Evolutionary conservation across 64 coral and sea anemone genomes (phyloP), one percentile per base, ranked within the genome.

Genomic region (Montipora sp.): DNA sequence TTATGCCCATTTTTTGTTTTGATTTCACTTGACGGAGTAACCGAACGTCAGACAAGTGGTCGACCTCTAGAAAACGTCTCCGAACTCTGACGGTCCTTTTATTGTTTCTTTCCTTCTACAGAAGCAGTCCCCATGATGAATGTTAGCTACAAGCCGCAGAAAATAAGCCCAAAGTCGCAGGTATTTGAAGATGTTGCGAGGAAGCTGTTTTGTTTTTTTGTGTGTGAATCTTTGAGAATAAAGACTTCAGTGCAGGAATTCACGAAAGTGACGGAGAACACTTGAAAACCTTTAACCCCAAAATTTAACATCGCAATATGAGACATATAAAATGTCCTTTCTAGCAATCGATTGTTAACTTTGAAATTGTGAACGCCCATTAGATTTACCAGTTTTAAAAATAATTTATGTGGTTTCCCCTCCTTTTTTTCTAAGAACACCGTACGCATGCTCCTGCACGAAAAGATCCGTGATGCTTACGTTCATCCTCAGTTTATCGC

Each of bases 61-160:
- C 1, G 0, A 36, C 36, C 36, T 36, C 1, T 36, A 36, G 36
- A 36, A 36, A 11, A 57, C 6, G 11, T 57, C 53, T 57, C 11
- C 11, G 53, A 57, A 8, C 53, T 57, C 11, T 57, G 11, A 57
- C 53, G 11, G 6, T 63, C 14, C 3, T 63, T 63, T 12, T 4
- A 71, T 5, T 59, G 7, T 77, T 49, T 46, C 8, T n/a, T 83
- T 16, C 19, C 51, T 48, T 84, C 76, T 19, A 58, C 77, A 98
- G 96, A 93, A 88, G 82, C 95, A 90, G 92, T 98, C 10, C 96
- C 96, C 7, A 16, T 89, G 61, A 74, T 98, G 71, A 98, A 98
- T 80, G 88, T 98, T 18, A 98, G 96, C 80, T 98, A 98, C 66
- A 98, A 98, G 95, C 96, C 96, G 66, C 96, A 98, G 67, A 98